Percentiles rank a stretch among this genome's conserved stretches.
phyloP scores from a whole-genome alignment of 2,113 vertebrate genomes.

The Brachypodius melanocephalos region DNA sequence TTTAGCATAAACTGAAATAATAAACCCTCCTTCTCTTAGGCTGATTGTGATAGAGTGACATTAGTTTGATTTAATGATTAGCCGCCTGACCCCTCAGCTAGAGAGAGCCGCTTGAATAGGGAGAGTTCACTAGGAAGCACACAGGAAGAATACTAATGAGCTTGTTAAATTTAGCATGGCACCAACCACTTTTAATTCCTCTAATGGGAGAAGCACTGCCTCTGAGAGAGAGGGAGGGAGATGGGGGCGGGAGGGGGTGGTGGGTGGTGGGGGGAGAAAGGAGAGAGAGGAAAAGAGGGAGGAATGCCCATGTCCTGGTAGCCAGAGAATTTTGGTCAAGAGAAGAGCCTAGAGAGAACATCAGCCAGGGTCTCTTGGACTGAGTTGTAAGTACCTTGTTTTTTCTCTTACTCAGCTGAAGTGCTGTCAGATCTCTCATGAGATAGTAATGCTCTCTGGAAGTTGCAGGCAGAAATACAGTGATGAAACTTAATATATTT shows the following conservation, averaged over 20 bases:
- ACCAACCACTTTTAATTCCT: slow-evolving; percentile 83
- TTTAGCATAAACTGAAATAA: slow-evolving; percentile 87
- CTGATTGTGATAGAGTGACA: slow-evolving; percentile 85
- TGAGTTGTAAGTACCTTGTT: slow-evolving; percentile 75
- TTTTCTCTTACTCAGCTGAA: background rate
- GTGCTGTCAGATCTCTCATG: background rate
- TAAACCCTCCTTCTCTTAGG: slow-evolving; percentile 83
- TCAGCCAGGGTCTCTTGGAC: slow-evolving; percentile 61
- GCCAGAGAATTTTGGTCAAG: slow-evolving; percentile 53
- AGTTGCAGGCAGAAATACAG: background rate
- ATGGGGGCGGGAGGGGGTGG: background rate
- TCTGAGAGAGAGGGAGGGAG: slow-evolving; percentile 63
- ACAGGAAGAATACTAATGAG: slow-evolving; percentile 85
- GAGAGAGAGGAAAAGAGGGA: background rate
- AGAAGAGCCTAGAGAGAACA: slow-evolving; percentile 40
- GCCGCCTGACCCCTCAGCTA: slow-evolving; percentile 87
- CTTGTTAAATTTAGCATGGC: slow-evolving; percentile 87
- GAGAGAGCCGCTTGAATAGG: slow-evolving; percentile 80
- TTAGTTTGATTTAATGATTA: slow-evolving; percentile 96
- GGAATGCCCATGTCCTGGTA: slow-evolving; percentile 37
- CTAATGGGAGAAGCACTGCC: slow-evolving; percentile 77
- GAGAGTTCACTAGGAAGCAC: slow-evolving; percentile 81
- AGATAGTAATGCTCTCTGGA: background rate
- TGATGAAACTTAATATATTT: background rate
- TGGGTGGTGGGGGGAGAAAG: background rate